Percentiles rank a stretch among this genome's conserved stretches.
These are phyloP conservation scores for Ectobius pallidus DNA, from an alignment of 2,888 invertebrate species.

Conservation along the genomic window DNA sequence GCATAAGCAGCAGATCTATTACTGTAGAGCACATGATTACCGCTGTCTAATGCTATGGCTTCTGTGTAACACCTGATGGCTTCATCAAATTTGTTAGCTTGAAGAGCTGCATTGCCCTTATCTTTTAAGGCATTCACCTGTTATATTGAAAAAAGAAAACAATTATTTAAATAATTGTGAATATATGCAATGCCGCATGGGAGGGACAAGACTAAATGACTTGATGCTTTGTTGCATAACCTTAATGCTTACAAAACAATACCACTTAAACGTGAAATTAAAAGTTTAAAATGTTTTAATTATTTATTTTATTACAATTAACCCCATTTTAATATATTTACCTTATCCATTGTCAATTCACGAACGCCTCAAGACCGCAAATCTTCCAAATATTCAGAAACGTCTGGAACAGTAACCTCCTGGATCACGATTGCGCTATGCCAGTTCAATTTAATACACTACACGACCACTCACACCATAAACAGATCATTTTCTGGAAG, in stretches of 20 bases:
- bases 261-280: no score
- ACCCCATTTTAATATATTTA: not conserved
- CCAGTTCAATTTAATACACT: no score
- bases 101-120: conserved; percentile 84
- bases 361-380: not conserved
- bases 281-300: not conserved
- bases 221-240: not conserved
- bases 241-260: not conserved
- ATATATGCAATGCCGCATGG: no score
- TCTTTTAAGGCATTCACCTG: conserved; percentile 73
- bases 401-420: conserved; percentile 4
- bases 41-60: conserved; percentile 78
- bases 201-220: not conserved
- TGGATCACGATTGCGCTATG: no score
- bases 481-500: no score
- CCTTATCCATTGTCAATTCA: not conserved
- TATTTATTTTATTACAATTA: no score
- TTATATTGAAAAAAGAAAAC: not conserved
- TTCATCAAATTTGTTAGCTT: conserved; percentile 76
- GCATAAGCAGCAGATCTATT: conserved; percentile 92
- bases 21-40: conserved; percentile 88
- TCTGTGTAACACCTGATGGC: conserved; percentile 81
- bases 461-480: no score
- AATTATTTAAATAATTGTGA: not conserved
- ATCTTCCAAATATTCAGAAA: not conserved